These are phyloP conservation scores for Stenotaenia linearis DNA, from an alignment of 2,888 invertebrate genomes.

Conservation along the genomic window DNA sequence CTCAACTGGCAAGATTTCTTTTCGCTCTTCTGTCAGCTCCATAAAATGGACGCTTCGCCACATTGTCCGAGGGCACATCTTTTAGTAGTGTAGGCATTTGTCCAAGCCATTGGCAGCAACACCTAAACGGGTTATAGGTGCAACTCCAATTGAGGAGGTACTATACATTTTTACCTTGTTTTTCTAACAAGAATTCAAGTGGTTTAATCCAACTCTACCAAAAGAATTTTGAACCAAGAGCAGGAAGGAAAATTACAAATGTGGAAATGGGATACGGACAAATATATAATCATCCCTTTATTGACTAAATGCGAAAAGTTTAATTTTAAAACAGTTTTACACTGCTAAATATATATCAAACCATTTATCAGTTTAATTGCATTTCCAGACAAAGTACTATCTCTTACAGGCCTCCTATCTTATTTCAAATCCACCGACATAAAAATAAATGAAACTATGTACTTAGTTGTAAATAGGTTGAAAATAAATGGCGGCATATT, in stretches of 20 bases:
- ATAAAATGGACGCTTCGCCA: background rate
- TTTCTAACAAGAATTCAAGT: background rate
- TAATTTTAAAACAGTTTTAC: no score
- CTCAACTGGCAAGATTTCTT: background rate
- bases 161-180: background rate
- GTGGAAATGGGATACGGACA: no score
- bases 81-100: no score
- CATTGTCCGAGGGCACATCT: background rate
- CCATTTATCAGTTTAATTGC: no score
- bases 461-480: no score
- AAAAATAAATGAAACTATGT: background rate
- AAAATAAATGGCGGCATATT: no score
- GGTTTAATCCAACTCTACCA: background rate
- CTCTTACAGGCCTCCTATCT: no score
- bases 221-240: background rate
- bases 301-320: no score
- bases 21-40: background rate
- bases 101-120: background rate
- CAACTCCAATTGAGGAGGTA: background rate
- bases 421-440: background rate
- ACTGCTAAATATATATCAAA: no score
- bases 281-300: no score
- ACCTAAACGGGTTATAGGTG: background rate
- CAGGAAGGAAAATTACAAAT: background rate
- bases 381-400: no score